These are phyloP conservation scores for Cariama cristata DNA, from an alignment of 2,113 vertebrate genomes.

Conservation along the genomic window DNA sequence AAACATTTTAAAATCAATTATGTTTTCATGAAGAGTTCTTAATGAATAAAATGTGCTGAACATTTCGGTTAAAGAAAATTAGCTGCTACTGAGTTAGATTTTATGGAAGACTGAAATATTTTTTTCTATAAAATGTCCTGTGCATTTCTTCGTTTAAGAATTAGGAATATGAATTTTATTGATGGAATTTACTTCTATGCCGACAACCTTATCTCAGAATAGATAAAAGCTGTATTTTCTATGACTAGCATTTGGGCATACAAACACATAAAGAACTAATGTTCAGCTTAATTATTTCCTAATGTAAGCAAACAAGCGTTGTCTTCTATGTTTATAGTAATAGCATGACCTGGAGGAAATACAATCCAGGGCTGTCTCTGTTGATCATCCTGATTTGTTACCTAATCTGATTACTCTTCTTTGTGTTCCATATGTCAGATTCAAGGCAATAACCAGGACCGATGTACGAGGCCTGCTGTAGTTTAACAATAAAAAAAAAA, in stretches of 20 bases:
- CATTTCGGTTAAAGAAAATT: background rate
- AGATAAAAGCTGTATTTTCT: background rate
- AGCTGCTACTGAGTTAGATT: background rate
- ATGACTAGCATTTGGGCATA: background rate
- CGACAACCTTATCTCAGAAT: background rate
- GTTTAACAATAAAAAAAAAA: background rate
- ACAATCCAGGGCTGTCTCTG: slow-evolving; percentile 18
- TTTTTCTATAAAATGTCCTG: background rate
- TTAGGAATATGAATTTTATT: background rate
- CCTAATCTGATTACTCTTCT: slow-evolving; percentile 80
- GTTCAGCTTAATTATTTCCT: slow-evolving; percentile 22
- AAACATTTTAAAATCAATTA: background rate
- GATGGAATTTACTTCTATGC: background rate
- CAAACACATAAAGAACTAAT: background rate
- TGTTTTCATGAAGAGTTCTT: background rate
- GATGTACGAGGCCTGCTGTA: slow-evolving; percentile 6
- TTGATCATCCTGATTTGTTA: slow-evolving; percentile 74
- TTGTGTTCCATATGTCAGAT: slow-evolving; percentile 75
- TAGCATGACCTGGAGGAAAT: slow-evolving; percentile 58
- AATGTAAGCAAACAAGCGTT: background rate
- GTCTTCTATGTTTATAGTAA: slow-evolving; percentile 21
- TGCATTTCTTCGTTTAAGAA: background rate
- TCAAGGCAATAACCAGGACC: slow-evolving; percentile 48
- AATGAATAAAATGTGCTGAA: background rate
- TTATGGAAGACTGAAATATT: background rate